phyloP scores from a whole-genome alignment of 2,888 invertebrate species.

The Ectemnius continuus region DNA sequence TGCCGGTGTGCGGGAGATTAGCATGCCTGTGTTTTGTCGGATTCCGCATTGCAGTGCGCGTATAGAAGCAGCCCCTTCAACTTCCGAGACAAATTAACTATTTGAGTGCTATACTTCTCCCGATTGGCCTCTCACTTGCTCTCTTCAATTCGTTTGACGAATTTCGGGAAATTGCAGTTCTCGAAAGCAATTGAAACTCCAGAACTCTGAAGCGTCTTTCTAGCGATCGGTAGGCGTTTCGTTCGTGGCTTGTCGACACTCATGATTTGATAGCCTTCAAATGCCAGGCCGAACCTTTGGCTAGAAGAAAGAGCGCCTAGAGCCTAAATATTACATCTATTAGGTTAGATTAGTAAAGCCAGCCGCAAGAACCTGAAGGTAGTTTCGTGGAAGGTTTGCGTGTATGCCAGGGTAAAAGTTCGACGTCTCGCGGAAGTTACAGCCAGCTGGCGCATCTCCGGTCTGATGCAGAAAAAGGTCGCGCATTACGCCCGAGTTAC shows the following conservation, averaged over 20 bases:
- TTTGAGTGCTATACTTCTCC: no score
- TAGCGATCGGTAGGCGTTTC: no score
- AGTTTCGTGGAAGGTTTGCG: conserved; percentile 36
- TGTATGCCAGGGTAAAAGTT: conserved; percentile 36
- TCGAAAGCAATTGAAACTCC: no score
- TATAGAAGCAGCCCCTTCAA: neutral
- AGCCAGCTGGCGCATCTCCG: conserved; percentile 28
- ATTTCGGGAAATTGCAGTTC: no score
- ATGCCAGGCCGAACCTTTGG: no score
- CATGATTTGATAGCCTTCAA: no score
- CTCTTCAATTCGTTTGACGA: no score
- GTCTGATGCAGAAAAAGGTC: conserved; percentile 38
- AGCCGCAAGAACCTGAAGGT: conserved; percentile 40
- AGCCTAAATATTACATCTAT: conserved; percentile 12
- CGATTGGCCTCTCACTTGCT: no score
- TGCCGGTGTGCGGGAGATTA: conserved; percentile 7
- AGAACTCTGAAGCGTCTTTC: no score
- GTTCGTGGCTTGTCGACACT: no score
- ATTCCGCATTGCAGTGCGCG: conserved; percentile 55
- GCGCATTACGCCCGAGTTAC: conserved; percentile 54
- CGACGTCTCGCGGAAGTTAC: conserved; percentile 42
- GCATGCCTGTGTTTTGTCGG: conserved; percentile 21
- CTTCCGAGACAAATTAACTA: conserved; percentile 11
- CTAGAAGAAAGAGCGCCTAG: no score
- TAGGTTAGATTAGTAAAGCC: conserved; percentile 35